phyloP scores from a whole-genome alignment of 1,140 invertebrate genomes.

The Pachypeltis micranthus region DNA sequence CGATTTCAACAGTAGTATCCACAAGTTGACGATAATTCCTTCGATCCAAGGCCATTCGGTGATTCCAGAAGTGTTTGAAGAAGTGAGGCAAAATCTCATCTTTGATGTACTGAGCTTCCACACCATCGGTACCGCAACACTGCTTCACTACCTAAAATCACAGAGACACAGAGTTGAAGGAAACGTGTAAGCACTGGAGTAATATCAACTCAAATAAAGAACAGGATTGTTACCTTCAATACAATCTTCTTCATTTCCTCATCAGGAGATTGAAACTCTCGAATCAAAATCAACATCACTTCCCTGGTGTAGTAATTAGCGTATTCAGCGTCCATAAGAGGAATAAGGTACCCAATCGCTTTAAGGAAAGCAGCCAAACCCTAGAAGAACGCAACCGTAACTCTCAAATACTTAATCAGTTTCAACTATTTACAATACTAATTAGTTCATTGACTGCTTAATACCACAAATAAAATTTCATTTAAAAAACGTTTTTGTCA shows the following conservation, averaged over 20 bases:
- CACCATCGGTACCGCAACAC: conserved; percentile 99
- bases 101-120: conserved; percentile 97
- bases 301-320: conserved; percentile 99
- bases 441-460: background rate
- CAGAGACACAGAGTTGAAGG: too few relatives aligned
- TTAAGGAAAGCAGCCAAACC: conserved; percentile 98
- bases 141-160: conserved; percentile 88
- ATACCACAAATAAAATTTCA: background rate
- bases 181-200: too few relatives aligned
- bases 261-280: conserved; percentile 98
- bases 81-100: conserved; percentile 98
- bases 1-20: conserved; percentile 99
- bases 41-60: conserved; percentile 95
- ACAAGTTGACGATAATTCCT: conserved; percentile 92
- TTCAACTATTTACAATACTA: background rate
- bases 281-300: conserved; percentile 98
- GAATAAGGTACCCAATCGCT: conserved; percentile 98
- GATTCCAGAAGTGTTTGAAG: conserved; percentile 99
- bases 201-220: too few relatives aligned
- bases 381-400: conserved; percentile 25
- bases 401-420: background rate
- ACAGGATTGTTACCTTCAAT: conserved; percentile 84
- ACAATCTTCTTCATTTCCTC: conserved; percentile 99
- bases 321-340: conserved; percentile 99
- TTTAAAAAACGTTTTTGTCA: too few relatives aligned